Evolutionary conservation across 2,888 invertebrate genomes (phyloP).

Genomic region (Watsonalla binaria): DNA sequence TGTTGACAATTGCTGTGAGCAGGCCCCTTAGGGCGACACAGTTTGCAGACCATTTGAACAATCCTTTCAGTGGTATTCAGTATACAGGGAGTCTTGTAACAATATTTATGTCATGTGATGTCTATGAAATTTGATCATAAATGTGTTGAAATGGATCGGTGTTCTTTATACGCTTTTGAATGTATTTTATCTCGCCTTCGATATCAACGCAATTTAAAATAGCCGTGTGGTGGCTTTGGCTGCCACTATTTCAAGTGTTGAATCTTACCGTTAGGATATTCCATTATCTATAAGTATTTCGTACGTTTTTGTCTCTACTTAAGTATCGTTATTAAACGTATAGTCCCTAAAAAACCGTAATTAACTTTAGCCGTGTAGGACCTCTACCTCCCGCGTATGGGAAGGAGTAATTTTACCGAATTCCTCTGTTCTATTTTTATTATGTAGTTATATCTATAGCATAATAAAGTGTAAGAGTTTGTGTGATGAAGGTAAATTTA

Average conservation of each 20-base stretch:
- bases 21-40: neutral
- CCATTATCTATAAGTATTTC: slow-evolving; percentile 26
- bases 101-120: neutral
- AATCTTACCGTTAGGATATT: slow-evolving; percentile 22
- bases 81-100: neutral
- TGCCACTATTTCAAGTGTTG: neutral
- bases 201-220: neutral
- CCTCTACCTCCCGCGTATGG: too few relatives aligned
- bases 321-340: too few relatives aligned
- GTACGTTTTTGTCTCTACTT: slow-evolving; percentile 5
- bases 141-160: neutral
- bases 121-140: neutral
- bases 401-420: too few relatives aligned
- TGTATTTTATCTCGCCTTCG: neutral
- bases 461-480: too few relatives aligned
- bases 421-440: too few relatives aligned
- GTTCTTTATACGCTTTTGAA: neutral
- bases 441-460: too few relatives aligned
- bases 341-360: too few relatives aligned
- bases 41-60: neutral
- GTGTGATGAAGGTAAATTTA: too few relatives aligned
- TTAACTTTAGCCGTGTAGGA: too few relatives aligned
- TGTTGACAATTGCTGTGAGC: neutral
- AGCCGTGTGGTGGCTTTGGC: neutral
- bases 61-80: neutral